phyloP scores from a whole-genome alignment of 2,888 invertebrate genomes.

The Prenolepis imparis region DNA sequence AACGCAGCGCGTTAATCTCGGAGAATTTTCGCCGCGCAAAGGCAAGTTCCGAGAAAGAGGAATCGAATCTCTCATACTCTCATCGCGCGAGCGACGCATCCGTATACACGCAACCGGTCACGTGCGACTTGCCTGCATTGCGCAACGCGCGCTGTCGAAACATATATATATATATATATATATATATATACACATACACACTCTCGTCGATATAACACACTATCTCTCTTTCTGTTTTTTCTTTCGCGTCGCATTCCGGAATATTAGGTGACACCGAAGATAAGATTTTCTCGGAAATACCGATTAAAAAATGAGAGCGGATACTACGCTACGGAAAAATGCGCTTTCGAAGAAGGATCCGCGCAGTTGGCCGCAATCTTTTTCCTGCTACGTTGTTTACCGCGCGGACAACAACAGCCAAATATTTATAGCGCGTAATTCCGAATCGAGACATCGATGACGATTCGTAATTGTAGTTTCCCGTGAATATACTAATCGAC shows the following conservation, averaged over 20 bases:
- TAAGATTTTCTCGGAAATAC: slow-evolving; percentile 28
- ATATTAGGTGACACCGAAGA: slow-evolving; percentile 32
- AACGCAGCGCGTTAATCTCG: slow-evolving; percentile 13
- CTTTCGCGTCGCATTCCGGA: background rate
- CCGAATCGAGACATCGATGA: background rate
- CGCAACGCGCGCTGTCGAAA: slow-evolving; percentile 43
- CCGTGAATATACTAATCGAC: background rate
- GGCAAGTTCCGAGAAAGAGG: slow-evolving; percentile 26
- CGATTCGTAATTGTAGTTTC: background rate
- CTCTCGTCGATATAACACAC: slow-evolving; percentile 1
- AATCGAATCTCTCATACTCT: background rate
- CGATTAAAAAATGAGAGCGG: slow-evolving; percentile 20
- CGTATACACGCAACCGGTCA: slow-evolving; percentile 17
- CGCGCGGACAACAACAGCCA: background rate
- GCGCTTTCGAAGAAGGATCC: slow-evolving; percentile 2
- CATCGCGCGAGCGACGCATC: slow-evolving; percentile 14
- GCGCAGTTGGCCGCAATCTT: slow-evolving; percentile 45
- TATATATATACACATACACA: slow-evolving; percentile 25
- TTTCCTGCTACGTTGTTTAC: background rate
- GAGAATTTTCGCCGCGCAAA: background rate
- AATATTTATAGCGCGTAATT: slow-evolving; percentile 20
- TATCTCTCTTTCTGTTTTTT: background rate
- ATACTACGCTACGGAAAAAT: background rate
- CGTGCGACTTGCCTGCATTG: slow-evolving; percentile 48
- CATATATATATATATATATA: slow-evolving; percentile 50